A percentile compares a stretch with the other conserved stretches of the same genome.
These are phyloP conservation scores for Tetranychus cinnabarinus DNA, from an alignment of 1,140 invertebrate genomes.

Conservation along the genomic window DNA sequence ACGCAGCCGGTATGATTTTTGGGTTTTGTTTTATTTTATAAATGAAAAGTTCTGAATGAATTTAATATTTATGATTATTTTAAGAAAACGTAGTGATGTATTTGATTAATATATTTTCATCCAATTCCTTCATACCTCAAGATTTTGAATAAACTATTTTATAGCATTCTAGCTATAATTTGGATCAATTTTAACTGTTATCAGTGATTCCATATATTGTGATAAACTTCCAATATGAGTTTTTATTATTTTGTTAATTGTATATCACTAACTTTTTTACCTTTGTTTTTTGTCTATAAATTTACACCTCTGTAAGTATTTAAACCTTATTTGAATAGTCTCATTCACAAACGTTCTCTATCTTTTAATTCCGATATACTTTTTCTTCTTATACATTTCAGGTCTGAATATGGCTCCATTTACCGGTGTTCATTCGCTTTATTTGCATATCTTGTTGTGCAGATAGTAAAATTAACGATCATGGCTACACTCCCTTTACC, in stretches of 20 bases:
- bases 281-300: conserved; percentile 6
- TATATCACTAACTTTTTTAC: conserved; percentile 6
- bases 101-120: too few relatives aligned
- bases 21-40: too few relatives aligned
- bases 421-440: conserved; percentile 1
- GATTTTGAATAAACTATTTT: too few relatives aligned
- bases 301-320: conserved; percentile 8
- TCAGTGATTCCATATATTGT: too few relatives aligned
- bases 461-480: conserved; percentile 5
- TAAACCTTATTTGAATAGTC: background rate
- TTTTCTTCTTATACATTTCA: background rate
- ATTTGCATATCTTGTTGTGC: conserved; percentile 5
- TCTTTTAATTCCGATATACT: background rate
- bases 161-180: too few relatives aligned
- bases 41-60: too few relatives aligned
- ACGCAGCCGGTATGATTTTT: too few relatives aligned
- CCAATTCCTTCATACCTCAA: too few relatives aligned
- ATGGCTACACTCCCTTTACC: conserved; percentile 3
- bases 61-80: too few relatives aligned
- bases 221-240: conserved; percentile 3
- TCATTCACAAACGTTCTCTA: background rate
- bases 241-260: conserved; percentile 11
- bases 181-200: too few relatives aligned
- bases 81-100: too few relatives aligned
- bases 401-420: conserved; percentile 8